Evolutionary conservation across 1,140 invertebrate genomes (phyloP).

Genomic region (Aphidius ervi): DNA sequence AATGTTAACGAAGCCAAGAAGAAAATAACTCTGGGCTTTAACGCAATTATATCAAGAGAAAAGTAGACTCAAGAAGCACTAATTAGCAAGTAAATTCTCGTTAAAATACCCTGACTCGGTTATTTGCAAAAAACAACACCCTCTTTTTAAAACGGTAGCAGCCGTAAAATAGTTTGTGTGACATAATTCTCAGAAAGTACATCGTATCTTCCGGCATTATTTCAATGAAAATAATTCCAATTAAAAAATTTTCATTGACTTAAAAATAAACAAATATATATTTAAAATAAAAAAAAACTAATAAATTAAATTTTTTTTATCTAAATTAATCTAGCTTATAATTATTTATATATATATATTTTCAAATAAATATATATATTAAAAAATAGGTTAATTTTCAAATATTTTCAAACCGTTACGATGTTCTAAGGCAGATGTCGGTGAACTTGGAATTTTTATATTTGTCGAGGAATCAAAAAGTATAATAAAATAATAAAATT

Average conservation of each 20-base stretch:
- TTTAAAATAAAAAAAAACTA: too few relatives aligned
- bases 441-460: conserved; percentile 10
- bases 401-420: neutral
- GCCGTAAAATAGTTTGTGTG: conserved; percentile 7
- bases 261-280: too few relatives aligned
- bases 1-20: conserved; percentile 17
- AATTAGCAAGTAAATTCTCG: conserved; percentile 47
- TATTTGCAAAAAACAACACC: conserved; percentile 29
- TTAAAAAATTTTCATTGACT: too few relatives aligned
- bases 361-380: too few relatives aligned
- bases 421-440: conserved; percentile 13
- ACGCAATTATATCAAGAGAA: conserved; percentile 24
- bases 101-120: conserved; percentile 38
- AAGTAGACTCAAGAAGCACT: conserved; percentile 34
- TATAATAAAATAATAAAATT: conserved; percentile 9
- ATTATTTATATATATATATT: too few relatives aligned
- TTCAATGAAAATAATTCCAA: too few relatives aligned
- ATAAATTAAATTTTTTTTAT: too few relatives aligned
- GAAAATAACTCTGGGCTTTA: conserved; percentile 15
- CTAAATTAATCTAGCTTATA: too few relatives aligned
- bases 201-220: too few relatives aligned
- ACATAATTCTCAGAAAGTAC: too few relatives aligned
- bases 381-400: too few relatives aligned
- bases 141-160: conserved; percentile 12
- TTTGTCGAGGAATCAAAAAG: neutral